Conservation (phyloP, 1,140 invertebrate species). For the Steinernema khuongi region DNA sequence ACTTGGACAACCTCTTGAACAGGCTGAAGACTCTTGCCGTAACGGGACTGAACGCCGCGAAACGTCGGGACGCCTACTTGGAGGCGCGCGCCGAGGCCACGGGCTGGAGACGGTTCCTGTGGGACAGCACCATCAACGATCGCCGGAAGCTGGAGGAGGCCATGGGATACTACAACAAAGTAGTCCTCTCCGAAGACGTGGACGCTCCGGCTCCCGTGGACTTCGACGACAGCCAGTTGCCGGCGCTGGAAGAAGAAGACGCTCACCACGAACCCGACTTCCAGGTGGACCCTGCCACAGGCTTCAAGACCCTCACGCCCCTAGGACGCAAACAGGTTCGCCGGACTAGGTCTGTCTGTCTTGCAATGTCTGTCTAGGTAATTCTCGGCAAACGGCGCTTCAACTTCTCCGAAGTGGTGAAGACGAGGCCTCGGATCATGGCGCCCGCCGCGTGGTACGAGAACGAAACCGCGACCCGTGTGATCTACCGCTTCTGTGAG, state of each 20-base stretch:
- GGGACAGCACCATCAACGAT: neutral
- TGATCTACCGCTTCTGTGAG: neutral
- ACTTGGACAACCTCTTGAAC: neutral
- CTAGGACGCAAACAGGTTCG: neutral
- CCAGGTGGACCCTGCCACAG: neutral
- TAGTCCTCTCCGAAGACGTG: neutral
- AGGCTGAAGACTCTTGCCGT: neutral
- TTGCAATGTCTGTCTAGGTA: neutral
- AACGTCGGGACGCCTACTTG: neutral
- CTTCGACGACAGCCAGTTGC: neutral
- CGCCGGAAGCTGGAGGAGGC: neutral
- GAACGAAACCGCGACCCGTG: neutral
- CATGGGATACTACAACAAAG: neutral
- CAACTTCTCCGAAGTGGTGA: neutral
- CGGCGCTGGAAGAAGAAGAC: neutral
- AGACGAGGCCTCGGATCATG: neutral
- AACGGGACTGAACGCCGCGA: neutral
- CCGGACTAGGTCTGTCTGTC: too few relatives aligned
- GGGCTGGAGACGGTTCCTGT: neutral
- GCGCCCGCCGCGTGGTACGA: neutral
- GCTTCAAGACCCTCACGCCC: neutral
- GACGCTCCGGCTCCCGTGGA: neutral
- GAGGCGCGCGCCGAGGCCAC: neutral
- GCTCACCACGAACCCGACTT: conserved; percentile 4
- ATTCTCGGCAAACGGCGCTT: neutral